Conservation (phyloP, 2,113 vertebrate genomes). For the Epinephelus moara region DNA sequence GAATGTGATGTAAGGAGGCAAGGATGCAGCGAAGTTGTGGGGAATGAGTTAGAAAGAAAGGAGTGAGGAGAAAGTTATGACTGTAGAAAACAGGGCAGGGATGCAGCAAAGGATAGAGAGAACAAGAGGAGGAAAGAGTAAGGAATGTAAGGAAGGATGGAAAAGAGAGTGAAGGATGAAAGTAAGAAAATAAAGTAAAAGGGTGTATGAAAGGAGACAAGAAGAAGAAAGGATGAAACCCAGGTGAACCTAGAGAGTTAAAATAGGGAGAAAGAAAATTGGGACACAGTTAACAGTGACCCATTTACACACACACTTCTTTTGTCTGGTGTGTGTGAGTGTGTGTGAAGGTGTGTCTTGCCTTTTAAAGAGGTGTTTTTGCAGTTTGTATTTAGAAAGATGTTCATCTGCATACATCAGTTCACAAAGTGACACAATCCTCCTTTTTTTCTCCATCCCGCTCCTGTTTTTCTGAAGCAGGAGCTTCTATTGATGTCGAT, state of each 20-base stretch:
- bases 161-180: not conserved
- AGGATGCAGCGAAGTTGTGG: no score
- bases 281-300: conserved; percentile 46
- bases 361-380: conserved; percentile 5
- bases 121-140: not conserved
- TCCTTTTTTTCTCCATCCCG: not conserved
- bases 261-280: conserved; percentile 17
- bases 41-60: no score
- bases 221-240: conserved; percentile 10
- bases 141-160: not conserved
- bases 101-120: not conserved
- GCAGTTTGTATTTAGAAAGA: conserved; percentile 23
- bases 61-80: not conserved
- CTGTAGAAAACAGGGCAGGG: not conserved
- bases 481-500: conserved; percentile 29
- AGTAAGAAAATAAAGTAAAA: not conserved
- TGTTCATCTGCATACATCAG: conserved; percentile 8
- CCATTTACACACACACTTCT: conserved; percentile 38
- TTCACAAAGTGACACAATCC: not conserved
- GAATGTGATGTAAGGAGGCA: not conserved
- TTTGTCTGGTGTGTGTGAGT: not conserved
- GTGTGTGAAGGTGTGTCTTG: not conserved
- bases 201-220: not conserved
- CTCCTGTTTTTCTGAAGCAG: conserved; percentile 19
- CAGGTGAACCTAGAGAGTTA: conserved; percentile 8